Percentiles rank a stretch among this genome's conserved stretches.
phyloP scores from a whole-genome alignment of 2,113 vertebrate species.

The Melanostigma gelatinosum region DNA sequence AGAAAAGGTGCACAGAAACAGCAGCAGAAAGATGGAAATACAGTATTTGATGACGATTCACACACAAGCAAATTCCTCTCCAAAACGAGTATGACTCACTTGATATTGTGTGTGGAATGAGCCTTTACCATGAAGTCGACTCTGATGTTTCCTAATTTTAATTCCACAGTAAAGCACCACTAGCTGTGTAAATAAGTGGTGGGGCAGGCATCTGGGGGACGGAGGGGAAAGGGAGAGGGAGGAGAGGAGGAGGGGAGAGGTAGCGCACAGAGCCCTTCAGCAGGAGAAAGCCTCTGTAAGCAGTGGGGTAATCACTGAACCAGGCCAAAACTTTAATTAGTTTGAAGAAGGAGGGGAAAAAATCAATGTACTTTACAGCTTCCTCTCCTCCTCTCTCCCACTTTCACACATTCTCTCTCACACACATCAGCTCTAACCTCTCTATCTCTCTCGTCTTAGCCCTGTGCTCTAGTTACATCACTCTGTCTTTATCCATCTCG shows the following conservation, averaged over 20 bases:
- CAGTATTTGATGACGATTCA: constrained; percentile 34
- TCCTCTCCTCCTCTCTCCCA: constrained; percentile 56
- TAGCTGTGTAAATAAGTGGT: constrained; percentile 78
- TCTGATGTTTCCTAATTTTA: constrained; percentile 68
- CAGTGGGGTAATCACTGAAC: constrained; percentile 82
- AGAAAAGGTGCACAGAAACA: background rate
- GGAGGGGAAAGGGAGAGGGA: constrained; percentile 28
- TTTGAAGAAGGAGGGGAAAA: constrained; percentile 77
- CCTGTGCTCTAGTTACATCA: constrained; percentile 65
- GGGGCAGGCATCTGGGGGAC: constrained; percentile 63
- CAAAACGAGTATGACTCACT: constrained; percentile 64
- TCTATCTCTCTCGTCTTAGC: constrained; percentile 55
- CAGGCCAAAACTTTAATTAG: constrained; percentile 85
- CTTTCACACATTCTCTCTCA: constrained; percentile 52
- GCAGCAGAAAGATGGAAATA: constrained; percentile 22
- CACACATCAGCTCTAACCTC: constrained; percentile 48
- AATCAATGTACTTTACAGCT: constrained; percentile 80
- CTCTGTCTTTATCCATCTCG: constrained; percentile 68
- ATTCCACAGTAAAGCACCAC: constrained; percentile 75
- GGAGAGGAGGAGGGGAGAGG: constrained; percentile 51
- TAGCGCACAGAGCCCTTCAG: constrained; percentile 67
- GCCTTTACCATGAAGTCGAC: constrained; percentile 63
- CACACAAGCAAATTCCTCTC: constrained; percentile 47
- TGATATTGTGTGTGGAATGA: constrained; percentile 52
- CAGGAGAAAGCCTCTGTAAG: constrained; percentile 77